These are phyloP conservation scores for Centroberyx gerrardi DNA, from an alignment of 2,797 vertebrate genomes.

Conservation along the genomic window DNA sequence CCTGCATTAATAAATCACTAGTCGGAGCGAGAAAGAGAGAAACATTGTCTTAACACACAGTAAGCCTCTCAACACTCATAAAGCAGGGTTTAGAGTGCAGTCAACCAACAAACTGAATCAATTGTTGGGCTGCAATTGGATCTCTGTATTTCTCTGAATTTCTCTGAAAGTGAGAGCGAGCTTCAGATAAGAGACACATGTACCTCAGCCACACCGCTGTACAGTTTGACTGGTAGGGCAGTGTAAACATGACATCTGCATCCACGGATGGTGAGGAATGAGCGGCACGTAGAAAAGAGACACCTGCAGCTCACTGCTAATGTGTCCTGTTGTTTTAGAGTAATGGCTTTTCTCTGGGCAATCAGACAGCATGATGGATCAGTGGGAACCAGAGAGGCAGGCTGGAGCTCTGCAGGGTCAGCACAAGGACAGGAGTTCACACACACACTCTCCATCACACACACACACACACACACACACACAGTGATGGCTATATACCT, in stretches of 20 bases:
- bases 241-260: constrained; percentile 53
- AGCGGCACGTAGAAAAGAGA: constrained; percentile 48
- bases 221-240: constrained; percentile 29
- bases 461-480: constrained; percentile 5
- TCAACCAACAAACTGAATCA: not conserved
- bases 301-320: constrained; percentile 72
- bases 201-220: not conserved
- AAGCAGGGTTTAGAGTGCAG: not conserved
- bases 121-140: not conserved
- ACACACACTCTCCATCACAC: constrained; percentile 67
- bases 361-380: constrained; percentile 81
- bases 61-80: constrained; percentile 19
- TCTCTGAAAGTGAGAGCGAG: not conserved
- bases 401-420: constrained; percentile 76
- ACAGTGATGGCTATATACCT: constrained; percentile 23
- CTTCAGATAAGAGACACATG: constrained; percentile 5
- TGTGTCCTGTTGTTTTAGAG: constrained; percentile 67
- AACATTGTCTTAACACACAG: constrained; percentile 54
- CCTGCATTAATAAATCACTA: constrained; percentile 86
- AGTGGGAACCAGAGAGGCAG: constrained; percentile 69
- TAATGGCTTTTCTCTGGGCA: constrained; percentile 72
- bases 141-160: constrained; percentile 13
- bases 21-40: constrained; percentile 60
- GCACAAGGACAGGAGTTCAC: constrained; percentile 79
- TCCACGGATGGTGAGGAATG: constrained; percentile 48